A percentile compares a stretch with the other conserved stretches of the same genome.
phyloP scores from a whole-genome alignment of 2,797 vertebrate genomes.

The Aselliscus stoliczkanus region DNA sequence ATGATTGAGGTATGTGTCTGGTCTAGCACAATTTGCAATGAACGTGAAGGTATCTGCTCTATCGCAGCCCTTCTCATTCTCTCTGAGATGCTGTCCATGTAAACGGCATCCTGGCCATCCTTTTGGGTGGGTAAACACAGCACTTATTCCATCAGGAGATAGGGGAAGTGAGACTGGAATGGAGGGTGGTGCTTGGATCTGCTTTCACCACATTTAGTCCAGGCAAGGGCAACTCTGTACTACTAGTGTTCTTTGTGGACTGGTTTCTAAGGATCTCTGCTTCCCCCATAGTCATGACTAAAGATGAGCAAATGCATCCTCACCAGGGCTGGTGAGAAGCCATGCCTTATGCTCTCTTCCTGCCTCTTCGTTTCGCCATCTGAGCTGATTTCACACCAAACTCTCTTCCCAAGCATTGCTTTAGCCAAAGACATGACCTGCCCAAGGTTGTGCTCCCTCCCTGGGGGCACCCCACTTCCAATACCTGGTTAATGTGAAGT shows the following conservation, averaged over 20 bases:
- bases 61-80: background rate
- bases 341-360: background rate
- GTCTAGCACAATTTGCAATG: background rate
- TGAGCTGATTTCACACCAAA: constrained; percentile 12
- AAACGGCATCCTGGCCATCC: background rate
- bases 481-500: background rate
- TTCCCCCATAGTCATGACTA: background rate
- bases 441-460: background rate
- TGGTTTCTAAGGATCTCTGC: background rate
- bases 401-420: too few species aligned
- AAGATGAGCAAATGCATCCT: background rate
- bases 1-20: background rate
- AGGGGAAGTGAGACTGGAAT: background rate
- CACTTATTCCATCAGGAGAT: background rate
- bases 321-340: background rate
- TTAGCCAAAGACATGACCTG: background rate
- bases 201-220: background rate
- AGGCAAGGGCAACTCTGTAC: background rate
- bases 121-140: background rate
- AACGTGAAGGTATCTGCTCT: background rate
- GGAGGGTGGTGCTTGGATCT: background rate
- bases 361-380: background rate
- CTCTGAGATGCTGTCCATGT: background rate
- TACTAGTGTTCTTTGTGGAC: background rate
- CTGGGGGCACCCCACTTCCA: background rate